Base-by-base conservation (phyloP, 2,888 invertebrate species). In the Eupithecia vulgata region DNA sequence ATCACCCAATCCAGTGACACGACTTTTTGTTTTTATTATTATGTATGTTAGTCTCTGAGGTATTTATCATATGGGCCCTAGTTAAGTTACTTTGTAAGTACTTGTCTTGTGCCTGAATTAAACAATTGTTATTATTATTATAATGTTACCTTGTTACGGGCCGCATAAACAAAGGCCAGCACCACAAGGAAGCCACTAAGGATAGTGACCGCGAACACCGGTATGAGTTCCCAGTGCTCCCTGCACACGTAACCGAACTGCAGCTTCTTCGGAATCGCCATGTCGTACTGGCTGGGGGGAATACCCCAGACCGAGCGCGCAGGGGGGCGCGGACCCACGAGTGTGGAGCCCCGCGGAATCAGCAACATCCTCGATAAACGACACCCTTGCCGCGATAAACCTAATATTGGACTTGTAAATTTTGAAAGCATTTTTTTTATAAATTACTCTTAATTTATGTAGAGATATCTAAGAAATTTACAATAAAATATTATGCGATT, bases 181-280 rank as follows among this genome's bases (percentile, higher is more conserved):
- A 83, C 45, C 77, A 87, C 6, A 0, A 90, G 0, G 0, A 37
- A 0, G 0, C 91, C 8, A 0, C 85, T 78, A 5, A 85, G 35
- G 12, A 68, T 72, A 0, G 89, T 90, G 1, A 79, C 70, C 0
- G 87, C 0, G 62, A 92, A 83, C 42, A 94, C 75, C 0, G 94
- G 94, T 25, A 90, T 88, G 0, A 81, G 87, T 80, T 94, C 94
- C 91, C 91, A 93, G 78, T 91, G 87, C 2, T 79, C 83, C 12
- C 57, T 81, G 35, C 90, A 21, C 0, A 81, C 86, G 67, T 90
- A 87, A 1, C 78, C 76, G 0, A 89, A 17, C 0, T 76, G 76
- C 13, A 93, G 68, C 73, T 80, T 87, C n/a, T 81, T 83, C 0
- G 91, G 85, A 0, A 83, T 71, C 1, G 88, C 87, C 1, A 80